Evolutionary conservation across 2,888 invertebrate genomes (phyloP).

Genomic region (Idaea straminata): DNA sequence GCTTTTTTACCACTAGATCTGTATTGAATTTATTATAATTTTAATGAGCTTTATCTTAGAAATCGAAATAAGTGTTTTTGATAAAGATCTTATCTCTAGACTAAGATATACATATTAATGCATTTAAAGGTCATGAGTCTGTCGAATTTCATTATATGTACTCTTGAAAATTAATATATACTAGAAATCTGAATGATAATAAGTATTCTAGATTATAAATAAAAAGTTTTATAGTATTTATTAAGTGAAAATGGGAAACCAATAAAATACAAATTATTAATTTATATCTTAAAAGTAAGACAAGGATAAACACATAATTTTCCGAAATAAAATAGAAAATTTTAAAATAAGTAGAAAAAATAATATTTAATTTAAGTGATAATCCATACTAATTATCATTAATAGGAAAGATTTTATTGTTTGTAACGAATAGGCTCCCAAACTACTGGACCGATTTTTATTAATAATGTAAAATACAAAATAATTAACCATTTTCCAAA

Average conservation of each 20-base stretch:
- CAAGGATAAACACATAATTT: too few species aligned
- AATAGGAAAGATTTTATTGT: too few species aligned
- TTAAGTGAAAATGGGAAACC: neutral
- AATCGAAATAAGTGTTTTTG: neutral
- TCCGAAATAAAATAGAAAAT: too few species aligned
- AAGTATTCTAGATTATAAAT: neutral
- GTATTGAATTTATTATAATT: neutral
- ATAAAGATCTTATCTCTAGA: neutral
- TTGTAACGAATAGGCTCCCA: too few species aligned
- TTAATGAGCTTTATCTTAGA: slow-evolving; percentile 18
- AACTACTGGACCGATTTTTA: too few species aligned
- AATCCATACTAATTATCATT: too few species aligned
- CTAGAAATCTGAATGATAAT: neutral
- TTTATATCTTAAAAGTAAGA: too few species aligned
- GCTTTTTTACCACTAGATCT: neutral
- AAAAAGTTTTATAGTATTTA: neutral
- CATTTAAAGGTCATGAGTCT: neutral
- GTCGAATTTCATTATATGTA: neutral
- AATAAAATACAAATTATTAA: neutral
- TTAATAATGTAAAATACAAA: too few species aligned
- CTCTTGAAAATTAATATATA: neutral
- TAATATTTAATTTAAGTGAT: too few species aligned
- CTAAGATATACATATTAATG: neutral
- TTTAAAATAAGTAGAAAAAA: too few species aligned
- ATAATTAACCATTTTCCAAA: too few species aligned